Evolutionary conservation across 2,797 vertebrate genomes (phyloP).

Genomic region (Cheirogaleus major): DNA sequence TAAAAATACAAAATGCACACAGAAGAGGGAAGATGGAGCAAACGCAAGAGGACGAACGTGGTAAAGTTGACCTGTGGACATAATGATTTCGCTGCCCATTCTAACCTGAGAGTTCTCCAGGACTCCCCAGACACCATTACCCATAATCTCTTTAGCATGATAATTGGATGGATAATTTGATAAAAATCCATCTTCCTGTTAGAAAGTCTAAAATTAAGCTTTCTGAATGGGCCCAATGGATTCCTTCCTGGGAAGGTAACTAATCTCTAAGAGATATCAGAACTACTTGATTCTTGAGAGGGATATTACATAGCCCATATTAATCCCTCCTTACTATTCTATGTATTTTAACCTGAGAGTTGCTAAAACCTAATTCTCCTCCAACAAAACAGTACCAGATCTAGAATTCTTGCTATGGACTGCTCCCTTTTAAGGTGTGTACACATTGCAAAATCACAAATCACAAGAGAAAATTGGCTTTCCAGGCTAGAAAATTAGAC

Average conservation of each 20-base stretch:
- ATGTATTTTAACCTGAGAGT: neutral
- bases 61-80: neutral
- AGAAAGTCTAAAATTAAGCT: neutral
- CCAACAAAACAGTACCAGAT: neutral
- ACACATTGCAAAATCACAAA: neutral
- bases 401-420: neutral
- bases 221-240: neutral
- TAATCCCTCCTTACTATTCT: neutral
- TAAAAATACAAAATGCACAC: neutral
- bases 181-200: constrained; percentile 10
- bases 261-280: neutral
- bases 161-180: neutral
- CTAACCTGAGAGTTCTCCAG: neutral
- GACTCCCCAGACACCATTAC: neutral
- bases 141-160: neutral
- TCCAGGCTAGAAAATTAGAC: neutral
- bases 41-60: neutral
- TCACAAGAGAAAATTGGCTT: neutral
- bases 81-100: neutral
- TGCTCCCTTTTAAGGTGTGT: neutral
- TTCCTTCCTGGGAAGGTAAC: neutral
- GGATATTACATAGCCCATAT: neutral
- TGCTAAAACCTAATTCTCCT: neutral
- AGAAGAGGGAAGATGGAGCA: neutral
- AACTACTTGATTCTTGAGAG: neutral